phyloP scores from a whole-genome alignment of 2,888 invertebrate genomes.

The Pammene aurita region DNA sequence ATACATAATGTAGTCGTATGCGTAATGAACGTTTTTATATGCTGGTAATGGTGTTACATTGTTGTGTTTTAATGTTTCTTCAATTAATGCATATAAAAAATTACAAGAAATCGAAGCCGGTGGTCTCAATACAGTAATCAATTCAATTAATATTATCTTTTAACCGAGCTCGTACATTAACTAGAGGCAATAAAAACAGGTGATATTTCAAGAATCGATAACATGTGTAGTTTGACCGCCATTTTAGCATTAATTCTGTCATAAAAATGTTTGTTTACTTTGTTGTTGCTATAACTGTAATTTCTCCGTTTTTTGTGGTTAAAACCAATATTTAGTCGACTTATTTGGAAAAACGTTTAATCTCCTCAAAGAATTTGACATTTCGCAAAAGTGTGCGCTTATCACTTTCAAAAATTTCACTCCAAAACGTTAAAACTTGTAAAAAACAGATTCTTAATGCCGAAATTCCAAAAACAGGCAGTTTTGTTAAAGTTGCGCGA shows the following conservation, averaged over 20 bases:
- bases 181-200: slow-evolving; percentile 29
- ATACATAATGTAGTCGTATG: background rate
- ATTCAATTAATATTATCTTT: slow-evolving; percentile 33
- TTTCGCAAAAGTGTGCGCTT: slow-evolving; percentile 28
- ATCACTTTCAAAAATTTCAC: slow-evolving; percentile 40
- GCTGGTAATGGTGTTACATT: background rate
- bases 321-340: slow-evolving; percentile 1
- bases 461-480: slow-evolving; percentile 35
- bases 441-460: slow-evolving; percentile 34
- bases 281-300: background rate
- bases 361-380: slow-evolving; percentile 26
- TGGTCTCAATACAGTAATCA: slow-evolving; percentile 20
- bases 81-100: background rate
- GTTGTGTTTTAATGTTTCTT: slow-evolving; percentile 1
- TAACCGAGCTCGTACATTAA: slow-evolving; percentile 19
- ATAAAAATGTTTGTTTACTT: background rate
- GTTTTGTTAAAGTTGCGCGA: slow-evolving; percentile 25
- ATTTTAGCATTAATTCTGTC: background rate
- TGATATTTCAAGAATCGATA: slow-evolving; percentile 29
- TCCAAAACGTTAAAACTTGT: slow-evolving; percentile 14
- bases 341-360: slow-evolving; percentile 21
- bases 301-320: background rate
- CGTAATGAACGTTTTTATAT: background rate
- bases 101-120: slow-evolving; percentile 6
- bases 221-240: slow-evolving; percentile 3